Evolutionary conservation across 2,888 invertebrate genomes (phyloP), one percentile per base, ranked within the genome.

Genomic region (Timema podura): DNA sequence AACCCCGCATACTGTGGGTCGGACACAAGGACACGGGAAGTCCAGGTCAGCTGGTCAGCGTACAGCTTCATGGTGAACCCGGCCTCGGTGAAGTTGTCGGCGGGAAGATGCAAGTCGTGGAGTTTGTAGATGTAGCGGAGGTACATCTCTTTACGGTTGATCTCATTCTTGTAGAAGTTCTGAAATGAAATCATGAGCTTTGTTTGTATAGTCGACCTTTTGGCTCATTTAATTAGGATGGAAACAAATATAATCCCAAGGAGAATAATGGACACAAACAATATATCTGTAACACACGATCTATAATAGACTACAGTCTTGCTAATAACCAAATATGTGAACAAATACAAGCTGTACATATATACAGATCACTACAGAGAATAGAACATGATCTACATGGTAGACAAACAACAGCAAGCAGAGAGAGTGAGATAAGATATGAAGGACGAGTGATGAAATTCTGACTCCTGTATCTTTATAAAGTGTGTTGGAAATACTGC

Each of bases 91-190:
- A 89, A 96, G 81, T 97, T 97, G 78, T 95, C 95, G 0, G 95
- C 93, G 15, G 91, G 91, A 67, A 95, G 84, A 81, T 98, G 97
- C 13, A 98, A 85, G 79, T 96, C 95, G 79, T 95, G 95, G 49
- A 98, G 83, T 80, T 96, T 96, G 83, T 96, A 96, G 73, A 98
- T 96, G 82, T 98, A 98, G 68, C 93, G 89, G 67, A 96, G 83
- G 81, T 97, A 98, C 94, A 97, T 95, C 82, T 96, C 96, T 77
- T 95, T 93, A 45, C 96, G 87, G 78, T 96, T 95, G 75, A 96
- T 95, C 83, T 96, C 96, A 79, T 94, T 95, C 81, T 96, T 95
- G 84, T 97, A 97, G 81, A 97, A 98, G 79, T 96, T 96, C 92
- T 93, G 84, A 48, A 81, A 79, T 68, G 73, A 75, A 46, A 11